phyloP scores from a whole-genome alignment of 2,113 vertebrate genomes.

The Hyaena hyaena region DNA sequence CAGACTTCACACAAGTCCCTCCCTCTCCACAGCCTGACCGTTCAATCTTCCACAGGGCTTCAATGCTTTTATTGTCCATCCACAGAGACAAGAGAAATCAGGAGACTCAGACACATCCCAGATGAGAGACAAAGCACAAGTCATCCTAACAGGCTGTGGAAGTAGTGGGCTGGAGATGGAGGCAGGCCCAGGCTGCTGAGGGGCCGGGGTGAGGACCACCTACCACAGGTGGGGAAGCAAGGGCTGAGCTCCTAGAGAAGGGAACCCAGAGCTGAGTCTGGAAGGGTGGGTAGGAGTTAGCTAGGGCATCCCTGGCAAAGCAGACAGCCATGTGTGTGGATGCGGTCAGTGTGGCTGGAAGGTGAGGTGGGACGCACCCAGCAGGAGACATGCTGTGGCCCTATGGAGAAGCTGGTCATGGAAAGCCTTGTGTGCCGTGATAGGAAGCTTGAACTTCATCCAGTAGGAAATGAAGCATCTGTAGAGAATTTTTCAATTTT shows the following conservation, averaged over 20 bases:
- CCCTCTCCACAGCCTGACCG: neutral
- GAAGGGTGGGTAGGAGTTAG: neutral
- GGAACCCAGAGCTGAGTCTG: neutral
- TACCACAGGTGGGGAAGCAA: neutral
- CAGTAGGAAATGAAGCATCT: neutral
- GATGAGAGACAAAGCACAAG: neutral
- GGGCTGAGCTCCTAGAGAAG: neutral
- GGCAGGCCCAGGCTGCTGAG: neutral
- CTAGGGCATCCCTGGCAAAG: neutral
- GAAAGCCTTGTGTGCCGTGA: neutral
- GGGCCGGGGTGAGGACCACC: fast-evolving
- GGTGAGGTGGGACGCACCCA: neutral
- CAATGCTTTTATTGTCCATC: neutral
- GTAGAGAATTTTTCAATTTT: neutral
- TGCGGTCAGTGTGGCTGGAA: neutral
- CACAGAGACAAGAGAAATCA: neutral
- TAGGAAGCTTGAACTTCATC: neutral
- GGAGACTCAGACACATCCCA: neutral
- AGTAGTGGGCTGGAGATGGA: neutral
- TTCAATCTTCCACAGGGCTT: neutral
- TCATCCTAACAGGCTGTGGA: neutral
- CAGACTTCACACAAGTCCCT: neutral
- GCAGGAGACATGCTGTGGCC: neutral
- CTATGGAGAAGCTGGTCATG: neutral
- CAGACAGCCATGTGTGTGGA: neutral